Evolutionary conservation across 2,113 vertebrate genomes (phyloP).

Genomic region (Muntiacus reevesi): DNA sequence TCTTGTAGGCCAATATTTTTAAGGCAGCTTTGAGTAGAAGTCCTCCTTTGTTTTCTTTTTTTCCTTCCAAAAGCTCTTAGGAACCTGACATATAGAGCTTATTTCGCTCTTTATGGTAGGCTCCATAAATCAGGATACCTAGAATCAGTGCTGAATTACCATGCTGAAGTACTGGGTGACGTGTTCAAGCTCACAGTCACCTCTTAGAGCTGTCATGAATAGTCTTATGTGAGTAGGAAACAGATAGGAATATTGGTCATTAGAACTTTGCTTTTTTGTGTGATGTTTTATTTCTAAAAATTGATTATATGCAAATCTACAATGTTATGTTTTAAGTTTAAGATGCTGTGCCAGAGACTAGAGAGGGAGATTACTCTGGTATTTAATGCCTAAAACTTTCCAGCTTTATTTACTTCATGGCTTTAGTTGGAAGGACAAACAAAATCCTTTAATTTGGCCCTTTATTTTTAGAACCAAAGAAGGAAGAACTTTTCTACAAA

Average conservation of each 20-base stretch:
- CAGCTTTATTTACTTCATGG: slow-evolving; percentile 17
- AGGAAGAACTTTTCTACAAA: background rate
- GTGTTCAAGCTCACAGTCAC: background rate
- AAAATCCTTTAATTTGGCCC: background rate
- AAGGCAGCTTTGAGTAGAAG: background rate
- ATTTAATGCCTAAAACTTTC: slow-evolving; percentile 10
- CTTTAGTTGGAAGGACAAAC: slow-evolving; percentile 20
- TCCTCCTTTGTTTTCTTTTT: background rate
- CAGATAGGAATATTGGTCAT: background rate
- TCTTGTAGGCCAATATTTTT: background rate
- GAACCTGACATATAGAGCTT: background rate
- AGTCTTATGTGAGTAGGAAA: background rate
- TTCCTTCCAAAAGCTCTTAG: background rate
- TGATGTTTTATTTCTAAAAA: slow-evolving; percentile 3
- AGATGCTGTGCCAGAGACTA: background rate
- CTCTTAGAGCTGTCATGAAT: slow-evolving; percentile 20
- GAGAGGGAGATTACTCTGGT: background rate
- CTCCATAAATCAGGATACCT: background rate
- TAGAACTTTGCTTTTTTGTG: background rate
- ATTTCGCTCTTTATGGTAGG: background rate
- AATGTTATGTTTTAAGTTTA: background rate
- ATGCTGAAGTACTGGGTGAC: background rate
- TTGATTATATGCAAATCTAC: background rate
- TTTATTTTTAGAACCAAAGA: slow-evolving; percentile 31
- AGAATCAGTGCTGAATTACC: background rate